Conservation (phyloP, 2,888 invertebrate species). For the Zaprionus bogoriensis region DNA sequence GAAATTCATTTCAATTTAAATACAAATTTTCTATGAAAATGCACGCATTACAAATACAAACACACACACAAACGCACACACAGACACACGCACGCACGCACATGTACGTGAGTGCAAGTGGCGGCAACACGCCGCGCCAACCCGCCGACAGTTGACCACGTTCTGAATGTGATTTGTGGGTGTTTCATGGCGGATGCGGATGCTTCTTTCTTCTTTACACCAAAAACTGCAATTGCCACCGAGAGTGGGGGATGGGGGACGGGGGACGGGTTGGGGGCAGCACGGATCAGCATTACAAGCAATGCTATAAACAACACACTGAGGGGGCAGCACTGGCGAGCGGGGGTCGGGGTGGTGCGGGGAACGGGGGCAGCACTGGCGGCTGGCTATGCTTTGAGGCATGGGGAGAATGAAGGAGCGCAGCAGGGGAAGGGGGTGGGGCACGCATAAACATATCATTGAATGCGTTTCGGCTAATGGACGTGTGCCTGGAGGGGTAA, state of each 20-base stretch:
- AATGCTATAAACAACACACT: constrained; percentile 50
- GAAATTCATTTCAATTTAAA: constrained; percentile 77
- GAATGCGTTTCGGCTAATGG: constrained; percentile 38
- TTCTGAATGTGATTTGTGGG: constrained; percentile 57
- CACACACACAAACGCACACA: constrained; percentile 1
- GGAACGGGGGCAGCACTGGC: not conserved
- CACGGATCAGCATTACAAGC: constrained; percentile 48
- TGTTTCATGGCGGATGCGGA: constrained; percentile 56
- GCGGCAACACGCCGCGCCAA: not conserved
- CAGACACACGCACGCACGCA: constrained; percentile 6
- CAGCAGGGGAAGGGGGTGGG: not conserved
- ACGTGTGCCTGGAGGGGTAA: constrained; percentile 11
- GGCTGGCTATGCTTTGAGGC: too few species aligned
- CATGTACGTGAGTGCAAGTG: constrained; percentile 20
- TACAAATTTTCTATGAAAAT: constrained; percentile 78
- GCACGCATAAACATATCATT: constrained; percentile 49
- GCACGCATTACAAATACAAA: constrained; percentile 61
- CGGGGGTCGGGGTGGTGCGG: not conserved
- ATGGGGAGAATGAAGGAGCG: not conserved
- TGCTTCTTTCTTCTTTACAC: constrained; percentile 17
- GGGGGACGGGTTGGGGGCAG: constrained; percentile 2
- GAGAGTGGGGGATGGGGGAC: not conserved
- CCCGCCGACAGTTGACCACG: constrained; percentile 48
- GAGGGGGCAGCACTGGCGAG: constrained; percentile 1
- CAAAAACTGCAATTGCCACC: constrained; percentile 42